Evolutionary conservation across 2,797 vertebrate species (phyloP).

Genomic region (Clarias fuscus): DNA sequence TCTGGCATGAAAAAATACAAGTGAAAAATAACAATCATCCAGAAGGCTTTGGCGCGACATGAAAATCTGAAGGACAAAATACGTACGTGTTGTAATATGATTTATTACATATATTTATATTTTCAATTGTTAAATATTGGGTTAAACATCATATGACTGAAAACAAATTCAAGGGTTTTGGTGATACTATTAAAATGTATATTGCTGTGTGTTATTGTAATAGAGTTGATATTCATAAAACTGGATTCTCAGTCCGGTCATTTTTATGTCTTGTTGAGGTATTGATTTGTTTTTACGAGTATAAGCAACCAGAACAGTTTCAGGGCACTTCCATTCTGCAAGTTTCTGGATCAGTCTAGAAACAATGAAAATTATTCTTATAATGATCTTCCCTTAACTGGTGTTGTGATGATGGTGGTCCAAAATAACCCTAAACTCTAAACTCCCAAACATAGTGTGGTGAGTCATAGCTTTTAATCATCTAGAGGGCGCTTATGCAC

Average conservation of each 20-base stretch:
- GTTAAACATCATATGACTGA: background rate
- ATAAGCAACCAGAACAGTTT: background rate
- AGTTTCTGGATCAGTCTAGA: background rate
- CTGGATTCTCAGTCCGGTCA: background rate
- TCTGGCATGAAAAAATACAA: slow-evolving; percentile 46
- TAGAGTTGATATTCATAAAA: background rate
- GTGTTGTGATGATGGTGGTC: background rate
- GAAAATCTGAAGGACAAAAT: background rate
- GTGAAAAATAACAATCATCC: slow-evolving; percentile 42
- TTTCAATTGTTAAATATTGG: background rate
- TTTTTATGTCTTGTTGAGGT: background rate
- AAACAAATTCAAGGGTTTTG: background rate
- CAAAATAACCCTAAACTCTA: background rate
- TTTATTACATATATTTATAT: background rate
- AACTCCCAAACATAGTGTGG: background rate
- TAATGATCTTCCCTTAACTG: background rate
- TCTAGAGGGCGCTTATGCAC: background rate
- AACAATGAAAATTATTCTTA: too few species aligned
- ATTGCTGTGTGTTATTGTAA: background rate
- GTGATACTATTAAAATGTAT: background rate
- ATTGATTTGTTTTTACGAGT: background rate
- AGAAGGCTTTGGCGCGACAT: slow-evolving; percentile 50
- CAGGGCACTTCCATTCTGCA: background rate
- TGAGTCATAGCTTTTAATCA: background rate
- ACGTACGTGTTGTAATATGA: background rate